Base-by-base conservation (phyloP, 2,888 invertebrate genomes). In the Eumacrocentrus americanus region DNA sequence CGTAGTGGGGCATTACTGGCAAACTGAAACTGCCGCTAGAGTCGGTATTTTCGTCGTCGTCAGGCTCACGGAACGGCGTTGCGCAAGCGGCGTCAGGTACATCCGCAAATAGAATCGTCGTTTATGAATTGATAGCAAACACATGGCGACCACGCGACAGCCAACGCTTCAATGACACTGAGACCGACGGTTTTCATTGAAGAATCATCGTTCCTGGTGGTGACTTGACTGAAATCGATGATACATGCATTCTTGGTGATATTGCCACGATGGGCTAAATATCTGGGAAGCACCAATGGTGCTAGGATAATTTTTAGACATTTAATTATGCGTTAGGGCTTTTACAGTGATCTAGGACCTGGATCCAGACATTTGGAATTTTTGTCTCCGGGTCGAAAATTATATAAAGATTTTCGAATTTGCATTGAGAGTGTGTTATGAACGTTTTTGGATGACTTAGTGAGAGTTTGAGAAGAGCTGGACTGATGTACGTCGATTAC, bases 401-500 rank as follows among this genome's bases (percentile, higher is more conserved):
- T 42, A 7, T 18, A 2, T 42, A 20, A 18, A 20, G 11, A 42
- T 20, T 42, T 42, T 9, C 20, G 46, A 34, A 34, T 55, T n/a
- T n/a, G n/a, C 12, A 20, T 34, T 12, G 18, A 42, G 42, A 14
- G 37, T 47, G n/a, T n/a, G n/a, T n/a, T n/a, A n/a, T 5, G 5
- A 23, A 35, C 34, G 25, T 57, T 35, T 29, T 14, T 29, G 40
- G 38, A 58, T 46, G 60, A 51, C 52, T 11, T 35, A 59, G 58
- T 59, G 62, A 57, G 20, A 40, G 29, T 61, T 80, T 79, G 80
- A 80, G 42, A 60, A 58, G 47, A 29, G 53, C 58, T 37, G 63
- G 61, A 73, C 84, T 82, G 76, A 85, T 85, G 85, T 85, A 84
- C 81, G 84, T 85, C 82, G 85, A 85, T 81, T 84, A 82, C 81